Base-by-base conservation (phyloP, 2,797 vertebrate genomes). In the Anisognathus igniventris region DNA sequence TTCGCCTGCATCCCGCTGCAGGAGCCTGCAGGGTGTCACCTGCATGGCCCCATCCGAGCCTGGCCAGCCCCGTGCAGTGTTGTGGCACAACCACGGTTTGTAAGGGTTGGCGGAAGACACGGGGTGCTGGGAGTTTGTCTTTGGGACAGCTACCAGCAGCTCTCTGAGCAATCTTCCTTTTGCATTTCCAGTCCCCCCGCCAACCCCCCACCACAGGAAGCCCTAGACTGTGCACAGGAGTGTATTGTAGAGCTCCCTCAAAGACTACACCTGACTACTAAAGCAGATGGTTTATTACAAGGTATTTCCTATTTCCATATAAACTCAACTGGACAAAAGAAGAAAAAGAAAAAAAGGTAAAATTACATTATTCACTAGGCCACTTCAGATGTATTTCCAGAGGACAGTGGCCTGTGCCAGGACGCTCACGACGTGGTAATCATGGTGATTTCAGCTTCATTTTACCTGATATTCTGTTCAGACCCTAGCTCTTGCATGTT, bases 401-500 rank as follows among this genome's bases (percentile, higher is more conserved):
- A 83, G 28, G 47, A 79, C 7, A 54, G 18, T 39, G 37, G 5
- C 30, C 33, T 3, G 1, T 88, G 53, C 54, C 1, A 12, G 64
- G 53, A 89, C 87, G 71, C 37, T 82, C 39, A 54, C 57, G 66
- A 81, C 6, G 2, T 60, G 56, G 21, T 65, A 64, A 62, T 39
- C 73, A 21, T 3, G 4, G 30, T 93, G 72, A 58, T 27, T 67
- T 79, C 64, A 56, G 23, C 14, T 44, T 44, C 21, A 7, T 76
- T 92, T 89, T 53, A 81, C 51, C 70, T 70, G 54, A 48, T 10
- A 19, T 12, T 64, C 61, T 58, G 28, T 74, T 80, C 77, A 86
- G 79, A 44, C 18, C 48, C 90, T 97, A 97, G 96, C 86, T 96
- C 76, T 97, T 96, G 89, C 98, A 98, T 15, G 81, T 92, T 48